Conservation (phyloP, 2,113 vertebrate genomes). For the Etia nguti region DNA sequence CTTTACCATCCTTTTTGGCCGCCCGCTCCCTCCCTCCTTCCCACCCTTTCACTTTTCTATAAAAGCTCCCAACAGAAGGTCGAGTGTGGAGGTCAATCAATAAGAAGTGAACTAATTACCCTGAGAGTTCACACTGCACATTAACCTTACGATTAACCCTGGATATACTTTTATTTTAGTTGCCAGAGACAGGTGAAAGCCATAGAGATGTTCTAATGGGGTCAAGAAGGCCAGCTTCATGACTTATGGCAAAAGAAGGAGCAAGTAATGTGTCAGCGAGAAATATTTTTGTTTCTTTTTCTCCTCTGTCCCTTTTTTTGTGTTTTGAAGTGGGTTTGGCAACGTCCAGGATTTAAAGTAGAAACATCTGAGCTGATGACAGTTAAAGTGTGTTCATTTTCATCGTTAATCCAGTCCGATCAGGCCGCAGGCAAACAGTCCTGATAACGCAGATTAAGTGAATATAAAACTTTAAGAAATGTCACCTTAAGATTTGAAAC, state of each 20-base stretch:
- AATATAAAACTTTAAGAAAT: neutral
- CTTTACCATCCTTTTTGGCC: neutral
- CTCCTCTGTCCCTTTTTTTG: neutral
- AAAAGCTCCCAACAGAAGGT: slow-evolving; percentile 10
- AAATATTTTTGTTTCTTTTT: neutral
- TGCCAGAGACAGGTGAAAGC: neutral
- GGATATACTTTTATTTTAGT: neutral
- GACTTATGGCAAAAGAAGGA: neutral
- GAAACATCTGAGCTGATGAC: neutral
- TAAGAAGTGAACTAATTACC: slow-evolving; percentile 44
- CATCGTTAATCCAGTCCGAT: neutral
- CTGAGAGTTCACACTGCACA: neutral
- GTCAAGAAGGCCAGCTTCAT: neutral
- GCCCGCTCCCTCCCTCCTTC: neutral
- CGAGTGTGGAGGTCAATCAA: slow-evolving; percentile 33
- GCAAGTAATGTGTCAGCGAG: neutral
- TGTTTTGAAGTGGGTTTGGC: neutral
- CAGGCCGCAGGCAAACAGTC: neutral
- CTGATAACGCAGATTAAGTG: neutral
- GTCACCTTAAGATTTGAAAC: neutral
- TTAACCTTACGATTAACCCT: slow-evolving; percentile 28
- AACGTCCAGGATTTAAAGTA: neutral
- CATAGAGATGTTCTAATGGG: neutral
- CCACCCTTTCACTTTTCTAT: neutral
- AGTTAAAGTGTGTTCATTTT: neutral